Evolutionary conservation across 2,888 invertebrate species (phyloP).

Genomic region (Drosophila putrida): DNA sequence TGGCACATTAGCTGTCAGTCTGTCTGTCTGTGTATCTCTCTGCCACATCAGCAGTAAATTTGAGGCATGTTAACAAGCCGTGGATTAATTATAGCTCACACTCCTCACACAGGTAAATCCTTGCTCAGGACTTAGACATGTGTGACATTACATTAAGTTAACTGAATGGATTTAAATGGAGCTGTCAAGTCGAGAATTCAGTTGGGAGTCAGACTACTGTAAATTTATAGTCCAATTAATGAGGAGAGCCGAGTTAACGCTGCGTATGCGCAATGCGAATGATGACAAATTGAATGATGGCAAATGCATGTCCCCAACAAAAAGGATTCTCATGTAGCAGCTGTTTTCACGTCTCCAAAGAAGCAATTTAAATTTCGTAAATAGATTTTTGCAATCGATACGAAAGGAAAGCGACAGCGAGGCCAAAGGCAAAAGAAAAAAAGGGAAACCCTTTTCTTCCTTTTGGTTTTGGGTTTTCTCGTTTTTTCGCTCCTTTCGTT

Average conservation of each 20-base stretch:
- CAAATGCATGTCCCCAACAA: slow-evolving; percentile 54
- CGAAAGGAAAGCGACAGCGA: slow-evolving; percentile 9
- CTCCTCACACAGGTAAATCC: slow-evolving; percentile 26
- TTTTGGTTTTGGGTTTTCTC: slow-evolving; percentile 10
- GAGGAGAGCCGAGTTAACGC: slow-evolving; percentile 30
- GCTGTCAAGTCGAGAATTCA: slow-evolving; percentile 21
- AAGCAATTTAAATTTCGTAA: slow-evolving; percentile 69
- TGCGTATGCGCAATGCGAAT: slow-evolving; percentile 46
- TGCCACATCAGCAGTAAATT: slow-evolving; percentile 12
- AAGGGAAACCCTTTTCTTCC: slow-evolving; percentile 20
- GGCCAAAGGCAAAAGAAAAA: slow-evolving; percentile 9
- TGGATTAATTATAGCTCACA: slow-evolving; percentile 57
- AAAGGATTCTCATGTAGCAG: slow-evolving; percentile 50
- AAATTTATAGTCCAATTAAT: slow-evolving; percentile 67
- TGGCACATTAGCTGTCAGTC: slow-evolving; percentile 45
- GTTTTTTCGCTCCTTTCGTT: slow-evolving; percentile 18
- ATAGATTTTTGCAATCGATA: slow-evolving; percentile 62
- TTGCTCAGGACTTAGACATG: not conserved
- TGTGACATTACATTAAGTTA: not conserved
- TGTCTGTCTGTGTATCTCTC: slow-evolving; percentile 1
- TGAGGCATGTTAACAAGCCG: slow-evolving; percentile 41
- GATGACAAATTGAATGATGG: slow-evolving; percentile 68
- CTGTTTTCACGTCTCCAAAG: slow-evolving; percentile 35
- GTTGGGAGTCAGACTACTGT: not conserved
- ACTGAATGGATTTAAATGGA: slow-evolving; percentile 17